A percentile compares a stretch with the other conserved stretches of the same genome.
These are phyloP conservation scores for Dinothrombium tinctorium DNA, from an alignment of 1,140 invertebrate genomes.

Conservation along the genomic window DNA sequence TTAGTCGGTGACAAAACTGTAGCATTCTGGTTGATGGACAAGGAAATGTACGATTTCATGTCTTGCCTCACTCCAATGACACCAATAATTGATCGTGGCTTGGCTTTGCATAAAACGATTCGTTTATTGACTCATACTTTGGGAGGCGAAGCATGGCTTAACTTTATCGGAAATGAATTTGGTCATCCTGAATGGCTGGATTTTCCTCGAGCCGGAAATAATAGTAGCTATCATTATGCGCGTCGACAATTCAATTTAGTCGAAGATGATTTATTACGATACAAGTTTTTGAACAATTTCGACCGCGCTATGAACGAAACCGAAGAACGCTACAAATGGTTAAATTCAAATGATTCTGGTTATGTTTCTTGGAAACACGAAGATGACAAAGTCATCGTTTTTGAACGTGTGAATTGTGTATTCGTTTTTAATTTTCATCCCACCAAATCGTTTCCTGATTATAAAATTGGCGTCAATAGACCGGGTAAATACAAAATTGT, in stretches of 20 bases:
- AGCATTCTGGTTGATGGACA: constrained; percentile 99
- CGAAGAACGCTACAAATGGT: constrained; percentile 70
- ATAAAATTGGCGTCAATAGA: constrained; percentile 51
- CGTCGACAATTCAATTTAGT: constrained; percentile 82
- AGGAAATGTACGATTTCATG: constrained; percentile 95
- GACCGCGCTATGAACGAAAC: constrained; percentile 70
- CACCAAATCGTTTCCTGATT: constrained; percentile 75
- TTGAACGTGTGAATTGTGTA: constrained; percentile 67
- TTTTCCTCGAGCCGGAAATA: constrained; percentile 84
- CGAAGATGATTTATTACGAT: constrained; percentile 63
- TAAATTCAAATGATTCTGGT: constrained; percentile 33
- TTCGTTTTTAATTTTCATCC: constrained; percentile 97
- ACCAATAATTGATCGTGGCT: constrained; percentile 24
- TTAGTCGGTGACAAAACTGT: constrained; percentile 95
- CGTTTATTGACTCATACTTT: constrained; percentile 72
- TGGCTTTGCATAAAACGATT: constrained; percentile 93
- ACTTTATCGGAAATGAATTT: constrained; percentile 99
- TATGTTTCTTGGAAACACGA: constrained; percentile 90
- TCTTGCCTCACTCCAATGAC: constrained; percentile 36
- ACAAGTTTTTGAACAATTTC: constrained; percentile 72
- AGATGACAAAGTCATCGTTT: constrained; percentile 81
- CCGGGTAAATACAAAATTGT: constrained; percentile 53
- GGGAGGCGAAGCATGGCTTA: constrained; percentile 91
- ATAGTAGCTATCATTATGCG: constrained; percentile 90
- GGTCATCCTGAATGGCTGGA: constrained; percentile 99